Conservation (phyloP, 1,140 invertebrate genomes). For the Calephelis nemesis region DNA sequence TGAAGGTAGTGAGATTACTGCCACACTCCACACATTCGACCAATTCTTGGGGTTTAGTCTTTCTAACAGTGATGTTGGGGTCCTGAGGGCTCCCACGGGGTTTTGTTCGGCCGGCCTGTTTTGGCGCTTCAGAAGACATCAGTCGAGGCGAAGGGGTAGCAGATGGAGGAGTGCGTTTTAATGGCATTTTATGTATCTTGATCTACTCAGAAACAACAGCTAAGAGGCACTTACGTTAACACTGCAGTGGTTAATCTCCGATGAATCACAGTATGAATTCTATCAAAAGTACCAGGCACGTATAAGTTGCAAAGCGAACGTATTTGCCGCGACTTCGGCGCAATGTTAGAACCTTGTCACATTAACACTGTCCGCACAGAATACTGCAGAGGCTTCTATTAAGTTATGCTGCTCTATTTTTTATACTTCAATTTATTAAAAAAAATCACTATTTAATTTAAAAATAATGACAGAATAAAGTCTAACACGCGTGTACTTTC, state of each 20-base stretch:
- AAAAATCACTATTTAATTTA: too few relatives aligned
- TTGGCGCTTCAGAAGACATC: neutral
- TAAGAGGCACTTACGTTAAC: neutral
- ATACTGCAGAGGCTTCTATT: too few relatives aligned
- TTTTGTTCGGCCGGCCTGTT: neutral
- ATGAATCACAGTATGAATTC: neutral
- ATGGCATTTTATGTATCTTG: neutral
- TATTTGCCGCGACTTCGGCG: neutral
- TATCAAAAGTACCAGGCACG: constrained; percentile 3
- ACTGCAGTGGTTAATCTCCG: neutral
- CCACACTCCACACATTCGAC: neutral
- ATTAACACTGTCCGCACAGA: neutral
- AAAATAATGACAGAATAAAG: too few relatives aligned
- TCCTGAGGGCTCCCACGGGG: neutral
- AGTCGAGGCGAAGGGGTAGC: neutral
- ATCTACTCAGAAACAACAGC: neutral
- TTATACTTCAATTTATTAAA: too few relatives aligned
- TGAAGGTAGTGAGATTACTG: neutral
- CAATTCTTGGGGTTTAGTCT: neutral
- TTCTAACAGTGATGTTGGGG: neutral
- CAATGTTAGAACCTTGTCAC: constrained; percentile 1
- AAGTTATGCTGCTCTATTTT: too few relatives aligned
- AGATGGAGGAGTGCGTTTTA: neutral
- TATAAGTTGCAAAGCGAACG: neutral
- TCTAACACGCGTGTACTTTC: too few relatives aligned